Percentiles rank a stretch among this genome's conserved stretches.
These are phyloP conservation scores for Caenorhabditis wallacei DNA, from an alignment of 2,888 invertebrate species.

Conservation along the genomic window DNA sequence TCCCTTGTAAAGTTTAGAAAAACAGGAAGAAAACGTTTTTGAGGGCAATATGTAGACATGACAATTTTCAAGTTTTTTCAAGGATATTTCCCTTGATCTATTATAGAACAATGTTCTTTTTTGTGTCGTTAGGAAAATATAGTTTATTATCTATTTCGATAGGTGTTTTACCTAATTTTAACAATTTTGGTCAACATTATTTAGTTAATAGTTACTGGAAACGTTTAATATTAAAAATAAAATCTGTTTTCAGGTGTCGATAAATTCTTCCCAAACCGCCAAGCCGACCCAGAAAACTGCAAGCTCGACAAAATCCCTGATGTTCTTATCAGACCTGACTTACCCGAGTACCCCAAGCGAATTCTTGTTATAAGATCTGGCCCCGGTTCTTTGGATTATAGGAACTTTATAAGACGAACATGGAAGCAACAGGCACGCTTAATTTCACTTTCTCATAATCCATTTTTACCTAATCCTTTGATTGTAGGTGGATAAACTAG, in stretches of 20 bases:
- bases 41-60: not conserved
- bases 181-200: too few species aligned
- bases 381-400: slow-evolving; percentile 76
- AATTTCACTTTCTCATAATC: not conserved
- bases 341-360: slow-evolving; percentile 61
- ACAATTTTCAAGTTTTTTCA: too few species aligned
- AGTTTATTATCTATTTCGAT: too few species aligned
- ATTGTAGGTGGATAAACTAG: slow-evolving; percentile 67
- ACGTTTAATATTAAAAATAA: too few species aligned
- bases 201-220: too few species aligned
- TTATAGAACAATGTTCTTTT: too few species aligned
- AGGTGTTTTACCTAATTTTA: too few species aligned
- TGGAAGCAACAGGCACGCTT: slow-evolving; percentile 75
- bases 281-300: slow-evolving; percentile 59
- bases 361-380: slow-evolving; percentile 77
- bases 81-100: too few species aligned
- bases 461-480: slow-evolving; percentile 1
- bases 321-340: slow-evolving; percentile 65
- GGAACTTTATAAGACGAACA: slow-evolving; percentile 78
- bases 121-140: not conserved
- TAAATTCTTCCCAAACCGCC: slow-evolving; percentile 63
- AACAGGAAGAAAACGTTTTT: not conserved
- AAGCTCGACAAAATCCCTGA: slow-evolving; percentile 66
- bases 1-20: too few species aligned
- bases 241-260: slow-evolving; percentile 62